Conservation (phyloP, 2,797 vertebrate genomes). For the Myotis pilosus region DNA sequence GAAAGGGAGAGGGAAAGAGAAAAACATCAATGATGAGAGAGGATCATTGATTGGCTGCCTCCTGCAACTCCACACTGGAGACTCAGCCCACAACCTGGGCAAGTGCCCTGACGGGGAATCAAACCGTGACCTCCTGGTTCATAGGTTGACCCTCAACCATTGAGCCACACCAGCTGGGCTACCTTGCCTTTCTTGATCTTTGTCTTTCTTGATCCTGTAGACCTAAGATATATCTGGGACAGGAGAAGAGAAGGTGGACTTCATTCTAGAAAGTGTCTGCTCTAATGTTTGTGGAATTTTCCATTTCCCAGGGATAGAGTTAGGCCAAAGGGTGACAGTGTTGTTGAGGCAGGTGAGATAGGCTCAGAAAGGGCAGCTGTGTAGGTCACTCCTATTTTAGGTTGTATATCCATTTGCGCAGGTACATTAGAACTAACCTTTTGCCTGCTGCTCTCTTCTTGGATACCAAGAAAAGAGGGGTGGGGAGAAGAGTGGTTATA, state of each 20-base stretch:
- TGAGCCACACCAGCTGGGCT: not conserved
- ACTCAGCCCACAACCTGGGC: too few species aligned
- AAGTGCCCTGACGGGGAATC: too few species aligned
- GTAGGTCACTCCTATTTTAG: conserved; percentile 44
- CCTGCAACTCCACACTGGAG: too few species aligned
- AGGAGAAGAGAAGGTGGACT: not conserved
- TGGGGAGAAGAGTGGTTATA: conserved; percentile 64
- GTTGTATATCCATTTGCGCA: conserved; percentile 57
- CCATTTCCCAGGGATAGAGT: conserved; percentile 19
- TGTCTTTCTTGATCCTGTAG: conserved; percentile 5
- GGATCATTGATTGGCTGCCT: too few species aligned
- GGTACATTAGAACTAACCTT: conserved; percentile 71
- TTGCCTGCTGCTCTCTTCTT: conserved; percentile 67
- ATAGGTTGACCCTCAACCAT: too few species aligned
- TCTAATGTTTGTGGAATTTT: conserved; percentile 64
- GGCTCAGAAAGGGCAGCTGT: not conserved
- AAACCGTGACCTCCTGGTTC: too few species aligned
- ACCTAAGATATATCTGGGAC: not conserved
- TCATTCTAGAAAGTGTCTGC: conserved; percentile 8
- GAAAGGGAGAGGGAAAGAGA: too few species aligned
- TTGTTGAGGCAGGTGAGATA: conserved; percentile 51
- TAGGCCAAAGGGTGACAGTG: conserved; percentile 19
- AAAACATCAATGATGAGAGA: too few species aligned
- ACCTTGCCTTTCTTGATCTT: not conserved
- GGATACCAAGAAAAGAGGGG: conserved; percentile 74